Evolutionary conservation across 2,797 vertebrate genomes (phyloP), one percentile per base, ranked within the genome.

Genomic region (Haliaeetus vocifer): DNA sequence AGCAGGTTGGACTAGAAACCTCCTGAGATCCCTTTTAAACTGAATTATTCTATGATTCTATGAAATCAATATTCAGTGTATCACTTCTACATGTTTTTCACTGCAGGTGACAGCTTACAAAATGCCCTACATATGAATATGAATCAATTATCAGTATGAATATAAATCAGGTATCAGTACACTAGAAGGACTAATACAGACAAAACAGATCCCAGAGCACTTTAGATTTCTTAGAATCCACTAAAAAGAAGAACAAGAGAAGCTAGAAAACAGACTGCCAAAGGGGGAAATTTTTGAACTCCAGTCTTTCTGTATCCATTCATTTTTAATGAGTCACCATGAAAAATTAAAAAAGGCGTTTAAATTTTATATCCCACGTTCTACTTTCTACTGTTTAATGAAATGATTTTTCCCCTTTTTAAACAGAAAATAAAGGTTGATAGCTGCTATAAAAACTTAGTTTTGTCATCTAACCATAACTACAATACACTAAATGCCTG

Each of bases 381-480:
- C 50, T 82, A 53, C 59, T 50, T 85, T 88, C 65, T 86, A 63
- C 15, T 82, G n/a, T 66, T 91, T 38, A 86, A 88, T 62, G 10
- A 91, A 76, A 92, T 47, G 0, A 85, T 59, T 63, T 92, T 50
- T 42, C 10, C 38, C 25, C 14, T 35, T 79, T 92, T 73, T 21
- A 94, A 92, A 37, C 17, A 50, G 62, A 95, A 96, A 92, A 89
- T 85, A 73, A 87, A 91, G 19, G 31, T 52, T 70, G 38, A 87
- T 55, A 80, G 63, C 75, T 87, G 31, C 65, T 70, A 77, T 67
- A 80, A 96, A 94, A 94, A 67, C 23, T 70, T 74, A 4, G 9
- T 59, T 88, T 84, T 87, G 33, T 47, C 53, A 83, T 76, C 28
- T 82, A 89, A 85, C 31, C 6, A 31, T 53, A 66, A 72, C 16